Conservation (phyloP, 2,113 vertebrate species). For the Plestiodon gilberti region DNA sequence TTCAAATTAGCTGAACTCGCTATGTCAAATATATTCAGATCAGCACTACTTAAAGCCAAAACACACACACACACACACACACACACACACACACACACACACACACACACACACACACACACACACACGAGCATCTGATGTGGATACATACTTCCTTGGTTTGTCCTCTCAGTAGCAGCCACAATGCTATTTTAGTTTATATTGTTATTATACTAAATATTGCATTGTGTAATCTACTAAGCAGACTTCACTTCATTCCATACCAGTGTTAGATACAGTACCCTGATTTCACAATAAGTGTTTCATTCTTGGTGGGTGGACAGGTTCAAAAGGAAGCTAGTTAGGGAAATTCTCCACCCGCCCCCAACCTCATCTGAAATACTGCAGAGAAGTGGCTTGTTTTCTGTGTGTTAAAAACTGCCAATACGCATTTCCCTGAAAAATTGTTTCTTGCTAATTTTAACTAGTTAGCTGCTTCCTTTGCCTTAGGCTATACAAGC, state of each 20-base stretch:
- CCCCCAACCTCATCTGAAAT: constrained; percentile 42
- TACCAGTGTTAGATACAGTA: constrained; percentile 14
- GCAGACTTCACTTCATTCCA: not conserved
- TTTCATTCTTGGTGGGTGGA: not conserved
- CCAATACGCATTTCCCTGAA: constrained; percentile 11
- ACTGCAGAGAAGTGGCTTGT: constrained; percentile 41
- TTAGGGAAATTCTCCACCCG: constrained; percentile 10
- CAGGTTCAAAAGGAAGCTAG: constrained; percentile 3
- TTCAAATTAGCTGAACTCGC: no score
- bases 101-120: no score
- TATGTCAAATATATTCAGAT: no score
- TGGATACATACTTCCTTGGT: no score
- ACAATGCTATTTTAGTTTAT: no score
- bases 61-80: no score
- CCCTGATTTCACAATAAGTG: constrained; percentile 15
- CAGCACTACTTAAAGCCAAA: no score
- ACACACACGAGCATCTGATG: no score
- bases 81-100: no score
- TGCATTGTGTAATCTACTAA: not conserved
- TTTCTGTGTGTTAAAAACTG: constrained; percentile 51
- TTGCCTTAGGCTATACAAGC: constrained; percentile 44
- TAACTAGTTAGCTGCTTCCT: not conserved
- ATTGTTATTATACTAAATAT: no score
- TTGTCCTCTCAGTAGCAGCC: no score
- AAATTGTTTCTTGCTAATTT: constrained; percentile 4